These are phyloP conservation scores for Tachina fera DNA, from an alignment of 2,888 invertebrate genomes.

Conservation along the genomic window DNA sequence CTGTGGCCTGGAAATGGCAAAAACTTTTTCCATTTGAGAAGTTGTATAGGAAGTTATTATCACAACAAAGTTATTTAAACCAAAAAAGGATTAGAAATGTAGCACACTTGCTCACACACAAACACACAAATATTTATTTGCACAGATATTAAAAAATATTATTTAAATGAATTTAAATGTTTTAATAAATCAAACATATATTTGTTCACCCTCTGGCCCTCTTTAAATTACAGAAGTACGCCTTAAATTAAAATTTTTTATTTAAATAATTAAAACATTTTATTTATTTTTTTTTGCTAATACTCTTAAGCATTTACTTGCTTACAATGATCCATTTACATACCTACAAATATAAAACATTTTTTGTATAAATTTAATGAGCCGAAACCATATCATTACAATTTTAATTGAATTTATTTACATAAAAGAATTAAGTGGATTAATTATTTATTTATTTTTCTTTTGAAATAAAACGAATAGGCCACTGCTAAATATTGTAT, in stretches of 20 bases:
- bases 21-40: conserved; percentile 64
- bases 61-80: conserved; percentile 56
- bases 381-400: conserved; percentile 65
- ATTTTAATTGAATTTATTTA: conserved; percentile 68
- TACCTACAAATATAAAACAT: conserved; percentile 6
- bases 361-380: conserved; percentile 58
- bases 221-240: background rate
- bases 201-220: background rate
- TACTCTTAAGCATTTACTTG: background rate
- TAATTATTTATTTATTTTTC: conserved; percentile 9
- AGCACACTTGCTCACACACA: background rate
- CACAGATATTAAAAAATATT: background rate
- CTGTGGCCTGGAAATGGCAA: conserved; percentile 12
- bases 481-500: conserved; percentile 8
- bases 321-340: background rate
- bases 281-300: background rate
- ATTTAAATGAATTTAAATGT: conserved; percentile 60
- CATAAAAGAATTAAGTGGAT: conserved; percentile 60
- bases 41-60: conserved; percentile 65
- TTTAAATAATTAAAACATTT: background rate
- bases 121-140: too few relatives aligned
- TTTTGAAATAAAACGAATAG: conserved; percentile 29
- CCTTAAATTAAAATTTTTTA: too few relatives aligned
- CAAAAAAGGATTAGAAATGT: conserved; percentile 49
- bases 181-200: conserved; percentile 40